Percentiles rank a stretch among this genome's conserved stretches.
Conservation (phyloP, 2,888 invertebrate genomes). For the Sarcophaga subvicina region DNA sequence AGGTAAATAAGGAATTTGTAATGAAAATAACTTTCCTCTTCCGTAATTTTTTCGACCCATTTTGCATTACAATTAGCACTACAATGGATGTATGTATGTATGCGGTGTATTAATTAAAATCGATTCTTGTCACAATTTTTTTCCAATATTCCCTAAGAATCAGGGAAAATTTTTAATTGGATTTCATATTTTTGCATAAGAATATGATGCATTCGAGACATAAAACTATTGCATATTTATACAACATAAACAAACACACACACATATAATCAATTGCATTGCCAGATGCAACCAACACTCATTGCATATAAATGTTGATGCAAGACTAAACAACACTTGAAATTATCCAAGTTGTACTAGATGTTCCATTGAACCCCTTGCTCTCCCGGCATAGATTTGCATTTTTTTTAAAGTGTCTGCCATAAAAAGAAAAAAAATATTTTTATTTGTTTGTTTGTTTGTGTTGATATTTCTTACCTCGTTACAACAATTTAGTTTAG, state of each 20-base stretch:
- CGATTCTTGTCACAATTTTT: no score
- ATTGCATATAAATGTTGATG: conserved; percentile 2
- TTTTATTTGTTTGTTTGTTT: neutral
- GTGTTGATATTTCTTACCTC: conserved; percentile 30
- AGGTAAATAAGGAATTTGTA: no score
- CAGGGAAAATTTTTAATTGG: no score
- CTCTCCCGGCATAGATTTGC: conserved; percentile 33
- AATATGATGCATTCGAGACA: neutral
- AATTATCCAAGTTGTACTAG: conserved; percentile 19
- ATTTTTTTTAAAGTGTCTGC: conserved; percentile 58
- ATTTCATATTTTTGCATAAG: no score
- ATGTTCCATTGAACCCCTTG: conserved; percentile 59
- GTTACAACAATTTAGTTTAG: conserved; percentile 59
- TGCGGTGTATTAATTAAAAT: no score
- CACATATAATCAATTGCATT: conserved; percentile 25
- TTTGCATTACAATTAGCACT: no score
- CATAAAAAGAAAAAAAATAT: neutral
- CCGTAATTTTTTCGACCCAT: no score
- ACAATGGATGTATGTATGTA: no score
- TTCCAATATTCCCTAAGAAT: no score
- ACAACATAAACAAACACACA: neutral
- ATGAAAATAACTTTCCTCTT: no score
- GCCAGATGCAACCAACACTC: neutral
- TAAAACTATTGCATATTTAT: neutral
- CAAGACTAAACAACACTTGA: conserved; percentile 22